These are phyloP conservation scores for Mimumesa dahlbomi DNA, from an alignment of 2,888 invertebrate species.

Conservation along the genomic window DNA sequence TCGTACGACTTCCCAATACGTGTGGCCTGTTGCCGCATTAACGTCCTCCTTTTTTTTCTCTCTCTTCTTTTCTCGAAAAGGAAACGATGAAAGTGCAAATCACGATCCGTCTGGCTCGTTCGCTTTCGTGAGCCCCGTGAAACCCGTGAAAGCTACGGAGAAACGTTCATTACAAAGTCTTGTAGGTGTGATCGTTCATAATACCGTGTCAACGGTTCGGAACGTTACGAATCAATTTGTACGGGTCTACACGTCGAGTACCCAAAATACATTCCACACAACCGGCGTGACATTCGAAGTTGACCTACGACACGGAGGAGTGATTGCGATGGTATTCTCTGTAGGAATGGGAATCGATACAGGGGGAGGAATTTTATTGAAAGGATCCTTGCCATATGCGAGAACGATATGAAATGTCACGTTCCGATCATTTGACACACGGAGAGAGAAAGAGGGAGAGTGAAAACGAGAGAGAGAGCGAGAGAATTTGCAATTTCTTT, in stretches of 20 bases:
- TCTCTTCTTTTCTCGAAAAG: neutral
- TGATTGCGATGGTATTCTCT: constrained; percentile 28
- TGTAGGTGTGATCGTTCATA: constrained; percentile 46
- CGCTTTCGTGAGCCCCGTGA: constrained; percentile 18
- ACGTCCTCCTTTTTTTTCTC: neutral
- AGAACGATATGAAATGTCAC: constrained; percentile 36
- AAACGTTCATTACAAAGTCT: constrained; percentile 31
- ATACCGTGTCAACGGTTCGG: constrained; percentile 53
- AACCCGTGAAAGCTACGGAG: constrained; percentile 25
- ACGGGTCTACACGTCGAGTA: constrained; percentile 23
- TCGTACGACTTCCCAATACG: constrained; percentile 18
- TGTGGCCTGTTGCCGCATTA: constrained; percentile 4
- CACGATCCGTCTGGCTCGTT: constrained; percentile 23
- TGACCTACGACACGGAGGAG: constrained; percentile 14
- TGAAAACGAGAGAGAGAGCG: no score
- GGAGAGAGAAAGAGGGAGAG: no score
- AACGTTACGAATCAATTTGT: constrained; percentile 59
- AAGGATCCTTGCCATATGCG: neutral
- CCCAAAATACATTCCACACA: constrained; percentile 26
- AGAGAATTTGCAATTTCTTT: no score
- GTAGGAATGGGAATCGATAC: neutral
- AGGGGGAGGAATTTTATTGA: neutral
- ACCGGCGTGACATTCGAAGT: constrained; percentile 5
- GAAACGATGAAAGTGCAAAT: constrained; percentile 42
- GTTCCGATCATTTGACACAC: constrained; percentile 18